Percentiles rank a stretch among this genome's conserved stretches.
Evolutionary conservation across 2,113 vertebrate species (phyloP).

Genomic region (Serilophus lunatus): DNA sequence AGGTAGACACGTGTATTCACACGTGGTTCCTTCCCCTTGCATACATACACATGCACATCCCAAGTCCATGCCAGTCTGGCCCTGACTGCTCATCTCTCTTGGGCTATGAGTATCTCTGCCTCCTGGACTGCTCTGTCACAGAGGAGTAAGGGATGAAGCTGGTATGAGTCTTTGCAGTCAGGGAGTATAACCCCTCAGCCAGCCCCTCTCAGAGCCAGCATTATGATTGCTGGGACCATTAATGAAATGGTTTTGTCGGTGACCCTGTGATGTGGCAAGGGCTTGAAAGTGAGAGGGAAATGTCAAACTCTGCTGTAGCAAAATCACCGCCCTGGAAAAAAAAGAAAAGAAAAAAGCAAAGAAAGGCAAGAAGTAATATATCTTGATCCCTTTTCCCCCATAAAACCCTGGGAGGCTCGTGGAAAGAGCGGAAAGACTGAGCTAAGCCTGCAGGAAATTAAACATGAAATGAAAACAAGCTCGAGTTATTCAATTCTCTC

Average conservation of each 20-base stretch:
- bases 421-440: conserved; percentile 81
- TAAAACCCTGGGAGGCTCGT: conserved; percentile 78
- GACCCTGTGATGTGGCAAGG: not conserved
- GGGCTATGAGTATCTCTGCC: not conserved
- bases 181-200: not conserved
- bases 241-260: conserved; percentile 40
- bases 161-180: not conserved
- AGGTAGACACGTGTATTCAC: rapidly evolving
- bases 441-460: conserved; percentile 96
- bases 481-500: conserved; percentile 82
- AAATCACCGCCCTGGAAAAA: not conserved
- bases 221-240: not conserved
- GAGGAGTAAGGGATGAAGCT: not conserved
- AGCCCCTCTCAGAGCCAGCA: not conserved
- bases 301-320: not conserved
- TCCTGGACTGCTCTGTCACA: not conserved
- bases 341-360: not conserved
- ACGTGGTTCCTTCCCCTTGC: not conserved
- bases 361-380: conserved; percentile 58
- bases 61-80: not conserved
- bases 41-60: not conserved
- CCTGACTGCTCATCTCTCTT: not conserved
- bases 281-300: conserved; percentile 34
- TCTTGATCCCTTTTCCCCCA: conserved; percentile 68
- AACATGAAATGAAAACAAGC: conserved; percentile 97